Conservation (phyloP, 2,888 invertebrate species). For the Tipula lateralis region DNA sequence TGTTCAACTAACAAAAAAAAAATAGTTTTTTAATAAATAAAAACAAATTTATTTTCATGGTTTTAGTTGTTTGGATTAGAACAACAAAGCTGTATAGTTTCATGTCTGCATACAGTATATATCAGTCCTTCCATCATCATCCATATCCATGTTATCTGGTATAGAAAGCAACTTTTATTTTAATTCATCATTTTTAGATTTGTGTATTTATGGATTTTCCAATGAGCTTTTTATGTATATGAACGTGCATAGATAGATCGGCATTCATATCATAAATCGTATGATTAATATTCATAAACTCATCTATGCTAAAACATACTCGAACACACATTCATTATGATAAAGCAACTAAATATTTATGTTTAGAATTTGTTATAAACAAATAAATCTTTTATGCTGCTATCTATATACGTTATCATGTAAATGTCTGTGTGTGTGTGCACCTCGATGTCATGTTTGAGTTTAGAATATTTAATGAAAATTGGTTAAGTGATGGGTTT, state of each 20-base stretch:
- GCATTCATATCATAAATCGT: not conserved
- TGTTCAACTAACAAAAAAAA: not conserved
- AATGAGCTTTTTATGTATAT: not conserved
- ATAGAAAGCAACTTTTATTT: not conserved
- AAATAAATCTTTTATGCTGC: not conserved
- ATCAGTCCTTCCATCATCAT: not conserved
- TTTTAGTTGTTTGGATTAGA: not conserved
- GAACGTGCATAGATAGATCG: not conserved
- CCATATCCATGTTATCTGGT: not conserved
- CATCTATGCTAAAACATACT: conserved; percentile 3
- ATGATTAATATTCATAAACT: conserved; percentile 19
- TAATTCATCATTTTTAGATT: not conserved
- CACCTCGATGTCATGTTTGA: not conserved
- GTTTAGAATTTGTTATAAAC: conserved; percentile 24
- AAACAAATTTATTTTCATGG: not conserved
- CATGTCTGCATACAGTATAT: not conserved
- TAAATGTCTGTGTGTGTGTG: not conserved
- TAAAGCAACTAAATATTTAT: not conserved
- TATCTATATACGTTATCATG: not conserved
- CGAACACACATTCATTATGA: not conserved
- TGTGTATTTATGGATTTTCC: not conserved
- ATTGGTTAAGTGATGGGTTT: not conserved
- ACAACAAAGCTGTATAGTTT: not conserved
- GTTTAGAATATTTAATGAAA: not conserved
- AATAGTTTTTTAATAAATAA: not conserved